Conservation (phyloP, 1,140 invertebrate genomes). For the Caenorhabditis remanei region DNA sequence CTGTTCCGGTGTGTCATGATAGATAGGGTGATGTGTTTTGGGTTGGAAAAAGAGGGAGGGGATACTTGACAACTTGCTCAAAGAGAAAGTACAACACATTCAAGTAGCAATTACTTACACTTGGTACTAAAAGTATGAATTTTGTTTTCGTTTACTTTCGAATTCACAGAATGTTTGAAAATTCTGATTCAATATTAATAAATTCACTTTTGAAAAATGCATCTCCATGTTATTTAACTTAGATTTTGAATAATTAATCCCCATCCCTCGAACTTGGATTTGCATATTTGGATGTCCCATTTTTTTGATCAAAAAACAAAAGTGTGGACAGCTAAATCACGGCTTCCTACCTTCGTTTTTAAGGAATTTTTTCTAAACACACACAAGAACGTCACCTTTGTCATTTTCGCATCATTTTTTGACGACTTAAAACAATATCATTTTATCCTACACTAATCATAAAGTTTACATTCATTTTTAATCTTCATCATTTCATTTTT, state of each 20-base stretch:
- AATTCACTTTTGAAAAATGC: too few species aligned
- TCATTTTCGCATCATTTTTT: slow-evolving; percentile 19
- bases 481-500: background rate
- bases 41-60: background rate
- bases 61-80: background rate
- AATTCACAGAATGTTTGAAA: too few species aligned
- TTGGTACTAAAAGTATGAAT: background rate
- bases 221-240: background rate
- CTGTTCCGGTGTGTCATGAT: slow-evolving; percentile 4
- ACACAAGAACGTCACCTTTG: slow-evolving; percentile 35
- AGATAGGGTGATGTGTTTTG: slow-evolving; percentile 14
- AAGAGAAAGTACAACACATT: background rate
- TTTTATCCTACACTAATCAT: background rate
- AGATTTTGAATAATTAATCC: background rate
- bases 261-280: background rate
- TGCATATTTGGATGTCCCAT: background rate
- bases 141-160: background rate
- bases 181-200: too few species aligned
- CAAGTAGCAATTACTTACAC: background rate
- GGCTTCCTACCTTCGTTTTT: background rate
- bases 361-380: background rate
- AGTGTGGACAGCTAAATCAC: background rate
- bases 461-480: background rate
- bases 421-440: background rate
- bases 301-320: background rate